phyloP scores from a whole-genome alignment of 2,888 invertebrate genomes.

The Drosophila setosimentum region DNA sequence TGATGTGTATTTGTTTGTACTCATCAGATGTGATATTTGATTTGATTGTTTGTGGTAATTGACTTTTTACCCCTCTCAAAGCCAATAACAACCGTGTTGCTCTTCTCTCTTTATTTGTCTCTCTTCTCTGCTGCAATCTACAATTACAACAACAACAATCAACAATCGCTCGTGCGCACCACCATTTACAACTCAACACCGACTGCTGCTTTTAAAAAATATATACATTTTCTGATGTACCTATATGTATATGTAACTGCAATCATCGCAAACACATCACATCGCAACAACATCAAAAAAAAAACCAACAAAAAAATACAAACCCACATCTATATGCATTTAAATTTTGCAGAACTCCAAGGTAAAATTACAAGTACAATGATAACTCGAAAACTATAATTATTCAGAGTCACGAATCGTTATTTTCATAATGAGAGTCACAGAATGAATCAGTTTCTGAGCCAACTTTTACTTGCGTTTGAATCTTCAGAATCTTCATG shows the following conservation, averaged over 20 bases:
- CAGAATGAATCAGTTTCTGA: not conserved
- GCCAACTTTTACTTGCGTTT: not conserved
- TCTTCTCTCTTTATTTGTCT: conserved; percentile 47
- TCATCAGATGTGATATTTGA: conserved; percentile 10
- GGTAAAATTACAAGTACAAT: conserved; percentile 69
- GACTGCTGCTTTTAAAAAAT: conserved; percentile 46
- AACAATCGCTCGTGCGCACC: conserved; percentile 55
- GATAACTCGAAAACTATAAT: not conserved
- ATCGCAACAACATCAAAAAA: conserved; percentile 28
- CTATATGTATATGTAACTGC: conserved; percentile 39
- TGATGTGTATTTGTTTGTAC: conserved; percentile 17
- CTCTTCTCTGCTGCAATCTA: conserved; percentile 22
- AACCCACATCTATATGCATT: conserved; percentile 32
- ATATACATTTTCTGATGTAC: not conserved
- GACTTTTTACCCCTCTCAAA: conserved; percentile 10
- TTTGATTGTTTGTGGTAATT: conserved; percentile 4
- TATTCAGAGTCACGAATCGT: conserved; percentile 1
- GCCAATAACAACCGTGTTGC: conserved; percentile 25
- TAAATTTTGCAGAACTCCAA: conserved; percentile 76
- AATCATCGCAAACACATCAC: conserved; percentile 27
- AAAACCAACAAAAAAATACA: conserved; percentile 20
- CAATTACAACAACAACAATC: conserved; percentile 31
- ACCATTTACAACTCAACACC: conserved; percentile 33
- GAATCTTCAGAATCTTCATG: not conserved
- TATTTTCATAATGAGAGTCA: not conserved